Conservation (phyloP, 2,113 vertebrate species). For the Dendrocopos noguchii region DNA sequence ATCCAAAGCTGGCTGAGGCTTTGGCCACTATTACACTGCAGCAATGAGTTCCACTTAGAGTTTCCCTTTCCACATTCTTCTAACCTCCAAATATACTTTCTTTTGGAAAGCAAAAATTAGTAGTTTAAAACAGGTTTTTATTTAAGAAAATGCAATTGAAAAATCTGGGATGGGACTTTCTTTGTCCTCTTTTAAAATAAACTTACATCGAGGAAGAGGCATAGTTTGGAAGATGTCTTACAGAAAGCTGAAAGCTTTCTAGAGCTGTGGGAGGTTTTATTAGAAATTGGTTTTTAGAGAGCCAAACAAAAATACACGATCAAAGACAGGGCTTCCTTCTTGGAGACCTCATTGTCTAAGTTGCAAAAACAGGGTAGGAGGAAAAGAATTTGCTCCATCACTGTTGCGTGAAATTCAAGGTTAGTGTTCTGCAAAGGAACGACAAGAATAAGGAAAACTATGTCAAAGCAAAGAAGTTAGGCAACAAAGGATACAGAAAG, state of each 20-base stretch:
- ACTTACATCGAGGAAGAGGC: not conserved
- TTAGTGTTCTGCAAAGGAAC: not conserved
- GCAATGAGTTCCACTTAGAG: not conserved
- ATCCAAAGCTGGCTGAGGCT: not conserved
- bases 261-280: not conserved
- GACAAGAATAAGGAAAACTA: not conserved
- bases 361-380: not conserved
- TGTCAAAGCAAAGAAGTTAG: not conserved
- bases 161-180: not conserved
- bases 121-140: not conserved
- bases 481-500: not conserved
- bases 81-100: not conserved
- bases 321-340: not conserved
- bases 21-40: not conserved
- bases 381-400: not conserved
- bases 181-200: not conserved
- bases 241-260: not conserved
- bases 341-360: not conserved
- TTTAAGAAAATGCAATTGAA: not conserved
- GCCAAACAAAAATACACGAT: not conserved
- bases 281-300: not conserved
- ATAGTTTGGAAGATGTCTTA: not conserved
- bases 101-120: not conserved
- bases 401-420: not conserved
- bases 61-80: not conserved